These are phyloP conservation scores for Caenorhabditis plicata DNA, from an alignment of 2,888 invertebrate genomes.

Conservation along the genomic window DNA sequence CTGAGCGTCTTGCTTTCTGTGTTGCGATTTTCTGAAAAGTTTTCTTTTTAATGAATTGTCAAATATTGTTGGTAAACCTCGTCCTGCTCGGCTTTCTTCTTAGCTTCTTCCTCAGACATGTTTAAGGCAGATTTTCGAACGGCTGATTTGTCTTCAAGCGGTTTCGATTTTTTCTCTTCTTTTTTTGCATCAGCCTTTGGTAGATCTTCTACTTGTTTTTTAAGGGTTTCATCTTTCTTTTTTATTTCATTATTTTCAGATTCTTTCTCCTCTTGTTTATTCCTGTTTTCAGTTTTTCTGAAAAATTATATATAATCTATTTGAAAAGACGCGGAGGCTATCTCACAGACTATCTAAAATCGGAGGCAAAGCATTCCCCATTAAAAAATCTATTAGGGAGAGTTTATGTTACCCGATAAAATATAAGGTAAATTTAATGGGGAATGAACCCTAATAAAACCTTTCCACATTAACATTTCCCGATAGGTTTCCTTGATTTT, in stretches of 20 bases:
- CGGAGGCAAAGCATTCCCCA: no score
- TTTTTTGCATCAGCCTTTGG: conserved; percentile 2
- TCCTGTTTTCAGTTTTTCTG: conserved; percentile 19
- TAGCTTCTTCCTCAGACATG: conserved; percentile 60
- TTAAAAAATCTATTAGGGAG: no score
- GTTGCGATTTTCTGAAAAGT: conserved; percentile 44
- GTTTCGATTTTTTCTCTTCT: no score
- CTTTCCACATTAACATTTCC: no score
- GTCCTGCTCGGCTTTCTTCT: conserved; percentile 48
- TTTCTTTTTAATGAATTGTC: not conserved
- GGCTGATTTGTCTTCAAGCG: conserved; percentile 60
- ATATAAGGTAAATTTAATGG: no score
- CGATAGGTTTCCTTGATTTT: no score
- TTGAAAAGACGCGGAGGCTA: no score
- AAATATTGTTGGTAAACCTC: conserved; percentile 17
- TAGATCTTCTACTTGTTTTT: conserved; percentile 6
- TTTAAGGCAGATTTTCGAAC: conserved; percentile 57
- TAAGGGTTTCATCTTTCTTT: conserved; percentile 12
- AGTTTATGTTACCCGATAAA: no score
- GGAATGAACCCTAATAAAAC: no score
- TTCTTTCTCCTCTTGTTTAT: conserved; percentile 10
- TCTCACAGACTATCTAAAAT: no score
- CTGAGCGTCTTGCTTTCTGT: conserved; percentile 50
- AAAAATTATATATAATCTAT: no score
- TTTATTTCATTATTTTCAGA: conserved; percentile 5